These are phyloP conservation scores for Phortica okadai DNA, from an alignment of 2,888 invertebrate genomes.

Conservation along the genomic window DNA sequence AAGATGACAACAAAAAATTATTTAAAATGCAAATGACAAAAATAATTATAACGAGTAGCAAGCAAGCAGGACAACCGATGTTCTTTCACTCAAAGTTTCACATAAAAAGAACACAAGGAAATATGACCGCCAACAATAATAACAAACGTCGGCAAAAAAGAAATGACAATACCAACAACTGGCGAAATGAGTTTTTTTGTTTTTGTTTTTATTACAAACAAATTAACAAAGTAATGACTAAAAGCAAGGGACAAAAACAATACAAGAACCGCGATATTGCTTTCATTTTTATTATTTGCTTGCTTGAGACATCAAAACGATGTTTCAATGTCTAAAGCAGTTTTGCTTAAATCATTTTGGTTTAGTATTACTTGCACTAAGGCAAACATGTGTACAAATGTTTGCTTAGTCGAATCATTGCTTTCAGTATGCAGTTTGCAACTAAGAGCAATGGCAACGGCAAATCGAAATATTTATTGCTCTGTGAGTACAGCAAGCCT, in stretches of 20 bases:
- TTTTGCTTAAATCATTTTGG: no score
- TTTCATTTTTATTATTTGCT: neutral
- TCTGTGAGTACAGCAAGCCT: neutral
- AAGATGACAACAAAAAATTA: slow-evolving; percentile 1
- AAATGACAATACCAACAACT: slow-evolving; percentile 2
- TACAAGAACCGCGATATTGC: neutral
- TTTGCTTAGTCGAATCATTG: neutral
- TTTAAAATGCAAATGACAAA: slow-evolving; percentile 22
- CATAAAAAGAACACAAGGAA: neutral
- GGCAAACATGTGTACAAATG: neutral
- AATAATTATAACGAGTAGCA: slow-evolving; percentile 17
- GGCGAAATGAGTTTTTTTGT: slow-evolving; percentile 5
- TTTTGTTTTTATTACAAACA: slow-evolving; percentile 8
- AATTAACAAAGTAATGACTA: slow-evolving; percentile 12
- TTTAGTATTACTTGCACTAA: neutral
- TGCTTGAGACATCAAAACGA: neutral
- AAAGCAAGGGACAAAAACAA: slow-evolving; percentile 1
- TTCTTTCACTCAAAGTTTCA: neutral
- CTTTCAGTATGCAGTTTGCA: neutral
- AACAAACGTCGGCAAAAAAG: neutral
- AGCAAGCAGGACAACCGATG: neutral
- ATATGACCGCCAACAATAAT: neutral
- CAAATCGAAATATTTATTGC: neutral
- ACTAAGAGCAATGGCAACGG: neutral
- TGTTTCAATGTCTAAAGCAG: neutral